Percentiles rank a stretch among this genome's conserved stretches.
phyloP scores from a whole-genome alignment of 2,797 vertebrate species.

The Macropus fuliginosus region DNA sequence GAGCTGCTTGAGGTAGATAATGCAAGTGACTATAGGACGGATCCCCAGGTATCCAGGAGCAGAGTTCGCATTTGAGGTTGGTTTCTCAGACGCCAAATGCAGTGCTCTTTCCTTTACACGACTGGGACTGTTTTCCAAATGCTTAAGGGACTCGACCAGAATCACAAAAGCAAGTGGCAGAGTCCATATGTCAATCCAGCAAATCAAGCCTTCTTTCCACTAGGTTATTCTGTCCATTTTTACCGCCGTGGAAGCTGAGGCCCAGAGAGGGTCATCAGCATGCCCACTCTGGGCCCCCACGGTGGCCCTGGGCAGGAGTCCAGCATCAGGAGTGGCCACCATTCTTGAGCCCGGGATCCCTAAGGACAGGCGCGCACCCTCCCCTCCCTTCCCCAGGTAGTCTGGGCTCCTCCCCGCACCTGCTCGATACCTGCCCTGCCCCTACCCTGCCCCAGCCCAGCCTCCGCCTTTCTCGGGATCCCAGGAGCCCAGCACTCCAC shows the following conservation, averaged over 20 bases:
- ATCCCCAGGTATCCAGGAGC: not conserved
- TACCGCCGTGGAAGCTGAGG: not conserved
- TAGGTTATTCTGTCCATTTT: not conserved
- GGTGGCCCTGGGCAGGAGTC: not conserved
- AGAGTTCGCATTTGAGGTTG: not conserved
- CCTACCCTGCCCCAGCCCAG: not conserved
- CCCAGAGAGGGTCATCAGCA: not conserved
- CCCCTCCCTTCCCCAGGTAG: not conserved
- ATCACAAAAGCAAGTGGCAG: not conserved
- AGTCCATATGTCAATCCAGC: not conserved
- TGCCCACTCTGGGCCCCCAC: not conserved
- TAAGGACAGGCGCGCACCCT: constrained; percentile 67
- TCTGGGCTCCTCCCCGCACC: constrained; percentile 44
- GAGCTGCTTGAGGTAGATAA: not conserved
- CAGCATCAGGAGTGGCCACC: not conserved
- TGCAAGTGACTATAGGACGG: not conserved
- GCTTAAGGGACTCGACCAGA: not conserved
- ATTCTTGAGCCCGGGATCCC: not conserved
- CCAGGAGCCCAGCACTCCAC: not conserved
- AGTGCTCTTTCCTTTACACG: not conserved
- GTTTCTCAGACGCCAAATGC: not conserved
- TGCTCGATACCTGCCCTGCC: constrained; percentile 43
- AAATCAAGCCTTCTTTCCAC: not conserved
- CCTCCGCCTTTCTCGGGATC: not conserved
- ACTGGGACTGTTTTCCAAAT: not conserved